These are phyloP conservation scores for Bombus confusus DNA, from an alignment of 1,140 invertebrate genomes.

Conservation along the genomic window DNA sequence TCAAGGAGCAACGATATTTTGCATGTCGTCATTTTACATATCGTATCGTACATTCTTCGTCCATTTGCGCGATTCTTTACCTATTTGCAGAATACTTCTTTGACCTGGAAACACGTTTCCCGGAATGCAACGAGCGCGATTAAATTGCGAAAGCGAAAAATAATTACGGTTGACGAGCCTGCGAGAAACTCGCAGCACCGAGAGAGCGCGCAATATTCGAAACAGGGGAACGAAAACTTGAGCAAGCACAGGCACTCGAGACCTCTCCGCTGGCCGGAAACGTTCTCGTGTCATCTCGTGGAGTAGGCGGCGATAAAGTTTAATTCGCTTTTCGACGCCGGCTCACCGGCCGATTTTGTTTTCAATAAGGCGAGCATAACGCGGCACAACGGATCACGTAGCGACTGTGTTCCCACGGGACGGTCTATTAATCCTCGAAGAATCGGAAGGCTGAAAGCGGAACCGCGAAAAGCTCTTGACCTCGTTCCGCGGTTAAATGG, in stretches of 20 bases:
- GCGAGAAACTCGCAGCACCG: too few relatives aligned
- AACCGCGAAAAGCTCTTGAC: slow-evolving; percentile 50
- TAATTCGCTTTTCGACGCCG: slow-evolving; percentile 4
- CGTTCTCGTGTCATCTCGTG: slow-evolving; percentile 10
- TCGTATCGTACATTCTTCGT: too few relatives aligned
- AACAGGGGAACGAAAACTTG: background rate
- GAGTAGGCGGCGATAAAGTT: background rate
- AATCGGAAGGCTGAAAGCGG: slow-evolving; percentile 26
- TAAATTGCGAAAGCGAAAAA: too few relatives aligned
- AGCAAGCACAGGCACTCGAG: background rate
- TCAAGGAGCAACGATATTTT: too few relatives aligned
- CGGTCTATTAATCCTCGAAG: slow-evolving; percentile 42
- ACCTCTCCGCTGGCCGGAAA: background rate
- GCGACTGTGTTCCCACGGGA: slow-evolving; percentile 25
- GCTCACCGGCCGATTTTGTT: slow-evolving; percentile 4
- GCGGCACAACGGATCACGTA: background rate
- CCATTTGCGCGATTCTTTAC: too few relatives aligned
- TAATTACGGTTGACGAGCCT: too few relatives aligned
- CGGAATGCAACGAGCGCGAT: too few relatives aligned
- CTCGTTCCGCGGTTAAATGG: slow-evolving; percentile 38
- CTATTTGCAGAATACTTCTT: too few relatives aligned
- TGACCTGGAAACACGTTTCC: too few relatives aligned
- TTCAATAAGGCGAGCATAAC: background rate
- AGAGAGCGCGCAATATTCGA: too few relatives aligned
- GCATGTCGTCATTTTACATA: too few relatives aligned